A percentile compares a stretch with the other conserved stretches of the same genome.
These are phyloP conservation scores for Halisarca cf. caerulea DNA, from an alignment of 37 sponge, comb jelly and placozoan species.

Conservation along the genomic window DNA sequence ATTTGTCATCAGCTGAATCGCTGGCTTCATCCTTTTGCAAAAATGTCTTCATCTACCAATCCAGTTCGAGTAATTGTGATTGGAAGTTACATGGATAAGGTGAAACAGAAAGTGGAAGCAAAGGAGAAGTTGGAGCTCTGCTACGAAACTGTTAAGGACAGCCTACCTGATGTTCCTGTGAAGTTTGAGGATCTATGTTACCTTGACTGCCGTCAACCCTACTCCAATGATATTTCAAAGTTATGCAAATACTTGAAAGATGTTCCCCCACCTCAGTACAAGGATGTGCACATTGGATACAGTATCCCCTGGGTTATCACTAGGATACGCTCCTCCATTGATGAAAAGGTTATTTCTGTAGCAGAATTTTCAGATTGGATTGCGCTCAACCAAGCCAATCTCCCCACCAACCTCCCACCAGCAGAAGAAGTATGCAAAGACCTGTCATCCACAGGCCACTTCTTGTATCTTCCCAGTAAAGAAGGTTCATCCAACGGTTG, in stretches of 20 bases:
- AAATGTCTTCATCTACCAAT: neutral
- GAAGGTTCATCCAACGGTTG: neutral
- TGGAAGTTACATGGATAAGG: slow-evolving; percentile 12
- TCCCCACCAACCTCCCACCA: neutral
- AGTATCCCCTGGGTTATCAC: neutral
- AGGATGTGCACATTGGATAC: neutral
- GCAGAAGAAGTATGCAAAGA: slow-evolving; percentile 9
- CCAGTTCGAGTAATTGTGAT: neutral
- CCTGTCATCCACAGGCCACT: slow-evolving; percentile 12
- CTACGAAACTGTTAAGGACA: too few species aligned
- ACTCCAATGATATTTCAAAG: neutral
- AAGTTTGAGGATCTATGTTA: neutral
- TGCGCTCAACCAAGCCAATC: neutral
- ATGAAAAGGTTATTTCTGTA: neutral
- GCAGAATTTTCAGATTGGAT: slow-evolving; percentile 7
- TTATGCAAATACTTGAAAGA: neutral
- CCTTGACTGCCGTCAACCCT: slow-evolving; percentile 8
- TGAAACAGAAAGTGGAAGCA: neutral
- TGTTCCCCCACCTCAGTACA: neutral
- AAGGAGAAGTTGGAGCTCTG: neutral
- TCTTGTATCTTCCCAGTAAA: neutral
- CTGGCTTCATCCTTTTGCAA: slow-evolving; percentile 6
- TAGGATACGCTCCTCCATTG: neutral
- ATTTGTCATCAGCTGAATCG: slow-evolving; percentile 4
- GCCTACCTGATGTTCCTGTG: neutral